Conservation (phyloP, 2,888 invertebrate genomes). For the Ashinkailepas kermadecensis region DNA sequence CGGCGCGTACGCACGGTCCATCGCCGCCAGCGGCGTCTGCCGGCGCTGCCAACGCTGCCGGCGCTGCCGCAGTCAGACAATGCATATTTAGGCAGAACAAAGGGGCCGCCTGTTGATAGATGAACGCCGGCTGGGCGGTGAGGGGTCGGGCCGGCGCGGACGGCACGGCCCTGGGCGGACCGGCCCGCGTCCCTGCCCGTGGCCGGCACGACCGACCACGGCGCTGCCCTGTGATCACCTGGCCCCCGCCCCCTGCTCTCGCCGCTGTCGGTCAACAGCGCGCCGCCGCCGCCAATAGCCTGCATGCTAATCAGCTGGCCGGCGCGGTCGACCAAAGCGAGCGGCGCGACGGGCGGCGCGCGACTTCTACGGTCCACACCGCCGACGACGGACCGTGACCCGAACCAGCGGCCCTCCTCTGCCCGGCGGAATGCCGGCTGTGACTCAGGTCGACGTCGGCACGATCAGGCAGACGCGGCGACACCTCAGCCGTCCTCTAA, state of each 20-base stretch:
- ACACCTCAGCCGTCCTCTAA: too few species aligned
- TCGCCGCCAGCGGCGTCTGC: not conserved
- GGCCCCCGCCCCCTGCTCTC: not conserved
- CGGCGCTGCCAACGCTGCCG: conserved; percentile 12
- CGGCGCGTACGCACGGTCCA: not conserved
- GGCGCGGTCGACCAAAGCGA: not conserved
- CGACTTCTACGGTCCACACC: too few species aligned
- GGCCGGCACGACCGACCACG: not conserved
- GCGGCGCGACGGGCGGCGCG: not conserved
- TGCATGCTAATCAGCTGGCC: not conserved
- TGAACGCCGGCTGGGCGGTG: not conserved
- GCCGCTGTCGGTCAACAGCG: not conserved
- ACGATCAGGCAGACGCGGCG: too few species aligned
- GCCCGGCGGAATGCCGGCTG: not conserved
- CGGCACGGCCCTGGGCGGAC: not conserved
- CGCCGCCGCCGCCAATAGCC: not conserved
- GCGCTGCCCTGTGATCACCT: not conserved
- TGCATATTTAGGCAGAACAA: conserved; percentile 18
- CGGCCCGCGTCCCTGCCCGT: not conserved
- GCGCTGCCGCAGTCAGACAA: not conserved
- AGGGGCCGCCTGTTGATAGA: conserved; percentile 23
- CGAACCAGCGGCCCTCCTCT: not conserved
- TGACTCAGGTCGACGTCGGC: too few species aligned
- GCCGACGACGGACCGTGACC: not conserved
- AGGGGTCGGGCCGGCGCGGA: not conserved